A percentile compares a stretch with the other conserved stretches of the same genome.
Evolutionary conservation across 2,888 invertebrate species (phyloP).

Genomic region (Gymnosoma rotundatum): DNA sequence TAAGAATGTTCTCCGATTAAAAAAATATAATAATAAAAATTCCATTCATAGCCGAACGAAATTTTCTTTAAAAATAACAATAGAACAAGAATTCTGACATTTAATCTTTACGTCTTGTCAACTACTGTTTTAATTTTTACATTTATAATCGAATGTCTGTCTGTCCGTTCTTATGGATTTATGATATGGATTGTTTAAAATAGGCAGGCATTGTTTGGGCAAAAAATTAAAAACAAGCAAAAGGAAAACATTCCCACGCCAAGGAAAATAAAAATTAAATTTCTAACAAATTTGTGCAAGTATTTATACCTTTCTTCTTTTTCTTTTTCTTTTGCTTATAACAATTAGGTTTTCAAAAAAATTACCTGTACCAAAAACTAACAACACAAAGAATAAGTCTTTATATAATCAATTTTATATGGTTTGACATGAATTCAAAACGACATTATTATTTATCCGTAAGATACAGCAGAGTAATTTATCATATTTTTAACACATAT

Average conservation of each 20-base stretch:
- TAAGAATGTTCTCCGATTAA: constrained; percentile 29
- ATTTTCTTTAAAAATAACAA: constrained; percentile 31
- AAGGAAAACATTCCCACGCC: constrained; percentile 46
- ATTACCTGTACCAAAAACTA: not conserved
- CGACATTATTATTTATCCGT: not conserved
- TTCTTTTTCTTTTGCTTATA: not conserved
- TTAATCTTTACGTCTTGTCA: constrained; percentile 25
- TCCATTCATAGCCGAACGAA: constrained; percentile 9
- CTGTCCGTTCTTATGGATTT: constrained; percentile 23
- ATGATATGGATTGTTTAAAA: not conserved
- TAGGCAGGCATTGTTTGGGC: not conserved
- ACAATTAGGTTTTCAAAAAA: not conserved
- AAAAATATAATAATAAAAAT: constrained; percentile 27
- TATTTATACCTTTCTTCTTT: not conserved
- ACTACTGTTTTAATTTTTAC: constrained; percentile 23
- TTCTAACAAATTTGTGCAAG: not conserved
- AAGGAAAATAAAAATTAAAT: not conserved
- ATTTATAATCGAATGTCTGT: constrained; percentile 2
- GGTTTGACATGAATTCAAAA: not conserved
- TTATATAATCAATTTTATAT: not conserved
- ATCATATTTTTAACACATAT: not conserved
- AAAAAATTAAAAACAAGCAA: not conserved
- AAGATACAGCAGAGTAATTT: not conserved
- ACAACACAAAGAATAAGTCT: not conserved
- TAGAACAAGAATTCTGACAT: constrained; percentile 19